phyloP scores from a whole-genome alignment of 2,797 vertebrate genomes.

The Danionella dracula region DNA sequence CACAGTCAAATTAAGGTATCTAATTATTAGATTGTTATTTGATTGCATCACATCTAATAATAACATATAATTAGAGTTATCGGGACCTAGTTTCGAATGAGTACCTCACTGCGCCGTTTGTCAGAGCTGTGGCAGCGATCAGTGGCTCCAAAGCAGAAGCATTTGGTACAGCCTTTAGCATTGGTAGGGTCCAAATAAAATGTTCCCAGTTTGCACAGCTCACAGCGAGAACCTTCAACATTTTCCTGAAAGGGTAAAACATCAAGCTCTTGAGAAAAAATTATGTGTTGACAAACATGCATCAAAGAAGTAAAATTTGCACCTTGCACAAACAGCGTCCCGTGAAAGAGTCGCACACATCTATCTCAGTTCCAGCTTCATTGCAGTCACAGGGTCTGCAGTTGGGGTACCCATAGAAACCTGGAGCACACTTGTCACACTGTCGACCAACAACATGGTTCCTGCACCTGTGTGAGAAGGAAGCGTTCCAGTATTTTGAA shows the following conservation, averaged over 20 bases:
- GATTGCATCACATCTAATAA: too few species aligned
- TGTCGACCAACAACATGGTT: conserved; percentile 81
- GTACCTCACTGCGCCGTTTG: conserved; percentile 77
- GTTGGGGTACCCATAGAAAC: conserved; percentile 84
- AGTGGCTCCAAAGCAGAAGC: conserved; percentile 95
- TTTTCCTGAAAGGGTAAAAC: conserved; percentile 77
- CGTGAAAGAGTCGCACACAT: conserved; percentile 75
- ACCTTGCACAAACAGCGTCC: conserved; percentile 95
- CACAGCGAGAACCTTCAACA: conserved; percentile 81
- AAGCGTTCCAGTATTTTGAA: not conserved
- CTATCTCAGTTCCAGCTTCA: conserved; percentile 73
- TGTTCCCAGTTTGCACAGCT: conserved; percentile 87
- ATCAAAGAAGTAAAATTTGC: not conserved
- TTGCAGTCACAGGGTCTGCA: conserved; percentile 86
- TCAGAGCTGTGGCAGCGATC: conserved; percentile 83
- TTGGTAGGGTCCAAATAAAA: conserved; percentile 88
- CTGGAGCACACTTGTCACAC: conserved; percentile 82
- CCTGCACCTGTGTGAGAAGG: conserved; percentile 75
- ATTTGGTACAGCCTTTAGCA: conserved; percentile 94
- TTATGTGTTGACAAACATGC: not conserved
- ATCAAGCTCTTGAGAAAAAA: not conserved
- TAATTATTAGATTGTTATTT: too few species aligned
- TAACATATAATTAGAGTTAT: too few species aligned
- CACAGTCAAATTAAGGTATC: too few species aligned
- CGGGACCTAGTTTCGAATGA: too few species aligned